Evolutionary conservation across 2,797 vertebrate genomes (phyloP).

Genomic region (Epinephelus coioides): DNA sequence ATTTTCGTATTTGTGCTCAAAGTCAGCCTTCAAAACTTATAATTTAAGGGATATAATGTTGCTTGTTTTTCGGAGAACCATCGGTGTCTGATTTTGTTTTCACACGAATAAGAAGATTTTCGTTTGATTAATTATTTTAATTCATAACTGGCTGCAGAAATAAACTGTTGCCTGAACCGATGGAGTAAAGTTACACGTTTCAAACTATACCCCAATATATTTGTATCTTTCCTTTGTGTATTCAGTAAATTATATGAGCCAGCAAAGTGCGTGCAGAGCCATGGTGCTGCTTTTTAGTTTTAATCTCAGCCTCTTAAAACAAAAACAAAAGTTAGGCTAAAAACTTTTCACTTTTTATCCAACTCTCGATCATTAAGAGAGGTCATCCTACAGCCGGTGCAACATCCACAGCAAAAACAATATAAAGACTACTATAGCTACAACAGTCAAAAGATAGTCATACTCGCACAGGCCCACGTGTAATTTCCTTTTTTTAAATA

Average conservation of each 20-base stretch:
- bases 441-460: background rate
- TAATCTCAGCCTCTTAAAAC: slow-evolving; percentile 3
- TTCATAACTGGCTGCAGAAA: background rate
- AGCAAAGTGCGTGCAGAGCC: background rate
- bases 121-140: background rate
- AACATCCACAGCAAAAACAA: background rate
- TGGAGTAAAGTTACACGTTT: background rate
- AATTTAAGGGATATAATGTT: background rate
- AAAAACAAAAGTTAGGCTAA: background rate
- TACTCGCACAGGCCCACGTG: background rate
- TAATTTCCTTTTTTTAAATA: background rate
- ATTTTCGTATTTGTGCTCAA: background rate
- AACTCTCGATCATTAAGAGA: background rate
- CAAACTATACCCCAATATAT: background rate
- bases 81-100: background rate
- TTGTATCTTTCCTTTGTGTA: background rate
- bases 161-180: background rate
- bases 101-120: background rate
- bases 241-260: background rate
- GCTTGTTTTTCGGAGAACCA: background rate
- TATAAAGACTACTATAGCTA: no score
- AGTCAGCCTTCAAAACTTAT: background rate
- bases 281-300: background rate
- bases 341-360: background rate
- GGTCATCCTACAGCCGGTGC: background rate